These are phyloP conservation scores for Anhinga anhinga DNA, from an alignment of 2,113 vertebrate genomes.

Conservation along the genomic window DNA sequence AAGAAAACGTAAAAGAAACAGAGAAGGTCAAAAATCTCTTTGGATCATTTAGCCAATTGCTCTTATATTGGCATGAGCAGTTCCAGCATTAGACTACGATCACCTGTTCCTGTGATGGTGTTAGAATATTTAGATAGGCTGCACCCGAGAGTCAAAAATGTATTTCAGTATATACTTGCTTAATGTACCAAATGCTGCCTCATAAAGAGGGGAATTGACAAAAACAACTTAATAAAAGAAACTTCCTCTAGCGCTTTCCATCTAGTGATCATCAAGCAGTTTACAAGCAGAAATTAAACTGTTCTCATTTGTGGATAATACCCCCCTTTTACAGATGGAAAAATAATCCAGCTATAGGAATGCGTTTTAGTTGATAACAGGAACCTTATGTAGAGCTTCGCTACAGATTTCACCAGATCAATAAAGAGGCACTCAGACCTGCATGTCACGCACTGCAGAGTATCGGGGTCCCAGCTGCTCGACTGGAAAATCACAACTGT, in stretches of 20 bases:
- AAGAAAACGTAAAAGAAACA: not conserved
- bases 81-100: not conserved
- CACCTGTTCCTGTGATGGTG: not conserved
- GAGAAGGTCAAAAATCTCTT: not conserved
- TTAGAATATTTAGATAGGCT: not conserved
- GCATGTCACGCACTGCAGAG: accelerated
- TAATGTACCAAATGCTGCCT: not conserved
- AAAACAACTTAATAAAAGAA: not conserved
- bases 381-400: not conserved
- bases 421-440: not conserved
- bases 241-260: not conserved
- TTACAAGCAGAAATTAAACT: not conserved
- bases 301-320: not conserved
- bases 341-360: not conserved
- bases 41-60: not conserved
- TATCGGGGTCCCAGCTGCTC: accelerated
- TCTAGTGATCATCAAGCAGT: not conserved
- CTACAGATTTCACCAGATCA: not conserved
- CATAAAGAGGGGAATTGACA: not conserved
- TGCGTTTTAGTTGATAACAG: not conserved
- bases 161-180: not conserved
- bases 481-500: accelerated
- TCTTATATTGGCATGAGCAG: not conserved
- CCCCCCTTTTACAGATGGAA: not conserved
- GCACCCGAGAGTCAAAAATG: not conserved